Conservation (phyloP, 2,113 vertebrate species). For the Megaceryle torquata region DNA sequence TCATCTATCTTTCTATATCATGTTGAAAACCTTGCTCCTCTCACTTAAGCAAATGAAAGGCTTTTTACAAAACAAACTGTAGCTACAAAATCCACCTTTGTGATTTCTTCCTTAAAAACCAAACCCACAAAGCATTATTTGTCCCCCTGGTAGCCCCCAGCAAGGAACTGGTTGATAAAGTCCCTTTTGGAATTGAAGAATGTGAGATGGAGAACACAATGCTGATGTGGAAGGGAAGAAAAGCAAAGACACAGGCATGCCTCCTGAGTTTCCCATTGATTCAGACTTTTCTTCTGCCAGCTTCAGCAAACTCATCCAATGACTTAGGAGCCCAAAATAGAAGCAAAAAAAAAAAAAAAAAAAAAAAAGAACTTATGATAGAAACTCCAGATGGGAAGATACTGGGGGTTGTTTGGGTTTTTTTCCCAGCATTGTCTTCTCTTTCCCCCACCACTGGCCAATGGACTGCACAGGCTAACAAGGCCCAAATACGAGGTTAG, state of each 20-base stretch:
- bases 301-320: not conserved
- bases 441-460: not conserved
- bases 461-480: not conserved
- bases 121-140: not conserved
- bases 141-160: not conserved
- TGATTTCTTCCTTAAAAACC: not conserved
- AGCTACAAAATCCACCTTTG: not conserved
- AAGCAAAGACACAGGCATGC: not conserved
- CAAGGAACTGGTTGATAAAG: not conserved
- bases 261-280: not conserved
- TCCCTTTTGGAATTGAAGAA: not conserved
- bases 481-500: not conserved
- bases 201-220: not conserved
- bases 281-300: not conserved
- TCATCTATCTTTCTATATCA: not conserved
- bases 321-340: not conserved
- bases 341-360: not conserved
- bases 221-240: not conserved
- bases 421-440: not conserved
- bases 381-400: not conserved
- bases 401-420: accelerated
- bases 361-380: not conserved
- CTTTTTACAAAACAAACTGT: not conserved
- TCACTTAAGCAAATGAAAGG: not conserved
- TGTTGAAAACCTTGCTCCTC: not conserved